These are phyloP conservation scores for Geotrupes spiniger DNA, from an alignment of 2,888 invertebrate species.

Conservation along the genomic window DNA sequence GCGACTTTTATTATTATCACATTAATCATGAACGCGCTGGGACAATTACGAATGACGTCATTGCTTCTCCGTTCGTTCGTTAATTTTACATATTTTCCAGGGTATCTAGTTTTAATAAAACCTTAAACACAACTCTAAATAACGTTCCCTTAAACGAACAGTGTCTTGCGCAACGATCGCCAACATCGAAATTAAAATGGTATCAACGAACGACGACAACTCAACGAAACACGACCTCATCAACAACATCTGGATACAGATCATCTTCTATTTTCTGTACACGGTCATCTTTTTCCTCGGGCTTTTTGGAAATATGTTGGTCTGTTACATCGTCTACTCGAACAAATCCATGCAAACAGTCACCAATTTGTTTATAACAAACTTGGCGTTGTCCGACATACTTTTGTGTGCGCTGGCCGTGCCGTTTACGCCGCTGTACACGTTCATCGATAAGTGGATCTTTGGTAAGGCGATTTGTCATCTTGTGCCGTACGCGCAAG, in stretches of 20 bases:
- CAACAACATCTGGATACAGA: slow-evolving; percentile 61
- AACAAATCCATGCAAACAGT: slow-evolving; percentile 90
- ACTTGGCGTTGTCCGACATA: slow-evolving; percentile 84
- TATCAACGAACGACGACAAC: slow-evolving; percentile 16
- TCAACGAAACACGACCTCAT: slow-evolving; percentile 40
- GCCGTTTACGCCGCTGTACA: slow-evolving; percentile 86
- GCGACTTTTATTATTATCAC: too few species aligned
- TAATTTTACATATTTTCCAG: too few species aligned
- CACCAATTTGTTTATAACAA: slow-evolving; percentile 88
- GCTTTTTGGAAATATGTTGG: slow-evolving; percentile 76
- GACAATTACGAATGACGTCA: too few species aligned
- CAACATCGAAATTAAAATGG: slow-evolving; percentile 11
- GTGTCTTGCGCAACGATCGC: too few species aligned
- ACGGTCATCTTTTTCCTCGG: slow-evolving; percentile 77
- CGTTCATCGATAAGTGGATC: slow-evolving; percentile 79
- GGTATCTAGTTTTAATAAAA: too few species aligned
- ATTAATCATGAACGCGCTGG: too few species aligned
- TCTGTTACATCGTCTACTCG: slow-evolving; percentile 80
- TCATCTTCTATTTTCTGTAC: slow-evolving; percentile 71
- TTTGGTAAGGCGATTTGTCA: slow-evolving; percentile 82
- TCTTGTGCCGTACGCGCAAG: slow-evolving; percentile 81
- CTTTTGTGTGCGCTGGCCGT: slow-evolving; percentile 80
- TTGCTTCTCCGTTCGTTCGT: too few species aligned
- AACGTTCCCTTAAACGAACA: too few species aligned
- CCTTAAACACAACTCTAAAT: too few species aligned